phyloP scores from a whole-genome alignment of 1,140 invertebrate genomes.

The Adoxophyes honmai region DNA sequence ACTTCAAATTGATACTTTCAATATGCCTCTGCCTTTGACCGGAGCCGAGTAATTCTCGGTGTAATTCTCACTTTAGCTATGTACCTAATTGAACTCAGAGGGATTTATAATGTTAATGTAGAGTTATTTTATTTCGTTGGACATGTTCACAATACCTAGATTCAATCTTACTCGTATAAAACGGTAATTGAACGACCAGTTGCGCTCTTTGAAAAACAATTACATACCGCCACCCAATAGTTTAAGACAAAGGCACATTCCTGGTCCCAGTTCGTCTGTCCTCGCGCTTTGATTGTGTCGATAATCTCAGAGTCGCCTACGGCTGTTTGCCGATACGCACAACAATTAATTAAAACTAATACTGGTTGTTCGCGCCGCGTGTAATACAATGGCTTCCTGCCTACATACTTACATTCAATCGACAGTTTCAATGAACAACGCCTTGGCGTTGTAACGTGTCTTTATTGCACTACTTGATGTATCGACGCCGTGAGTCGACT shows the following conservation, averaged over 20 bases:
- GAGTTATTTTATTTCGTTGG: too few relatives aligned
- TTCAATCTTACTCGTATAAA: too few relatives aligned
- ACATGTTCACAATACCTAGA: too few relatives aligned
- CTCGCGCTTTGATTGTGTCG: constrained; percentile 9
- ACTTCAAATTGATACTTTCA: neutral
- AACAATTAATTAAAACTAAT: constrained; percentile 16
- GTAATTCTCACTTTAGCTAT: too few relatives aligned
- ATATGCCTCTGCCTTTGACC: neutral
- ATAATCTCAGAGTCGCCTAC: constrained; percentile 9
- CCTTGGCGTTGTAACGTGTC: constrained; percentile 14
- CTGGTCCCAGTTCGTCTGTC: neutral
- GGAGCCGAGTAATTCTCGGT: neutral
- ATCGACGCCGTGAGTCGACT: neutral
- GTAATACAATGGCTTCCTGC: constrained; percentile 13
- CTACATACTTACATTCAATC: constrained; percentile 7
- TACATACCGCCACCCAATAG: neutral
- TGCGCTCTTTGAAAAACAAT: too few relatives aligned
- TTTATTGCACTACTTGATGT: constrained; percentile 17
- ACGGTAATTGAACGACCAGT: too few relatives aligned
- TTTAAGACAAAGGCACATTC: constrained; percentile 11
- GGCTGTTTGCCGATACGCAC: constrained; percentile 9
- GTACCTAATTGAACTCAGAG: too few relatives aligned
- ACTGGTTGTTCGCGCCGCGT: constrained; percentile 9
- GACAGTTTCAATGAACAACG: constrained; percentile 11
- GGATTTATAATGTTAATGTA: too few relatives aligned